Evolutionary conservation across 2,888 invertebrate species (phyloP), one percentile per base, ranked within the genome.

Genomic region (Notodonta dromedarius): DNA sequence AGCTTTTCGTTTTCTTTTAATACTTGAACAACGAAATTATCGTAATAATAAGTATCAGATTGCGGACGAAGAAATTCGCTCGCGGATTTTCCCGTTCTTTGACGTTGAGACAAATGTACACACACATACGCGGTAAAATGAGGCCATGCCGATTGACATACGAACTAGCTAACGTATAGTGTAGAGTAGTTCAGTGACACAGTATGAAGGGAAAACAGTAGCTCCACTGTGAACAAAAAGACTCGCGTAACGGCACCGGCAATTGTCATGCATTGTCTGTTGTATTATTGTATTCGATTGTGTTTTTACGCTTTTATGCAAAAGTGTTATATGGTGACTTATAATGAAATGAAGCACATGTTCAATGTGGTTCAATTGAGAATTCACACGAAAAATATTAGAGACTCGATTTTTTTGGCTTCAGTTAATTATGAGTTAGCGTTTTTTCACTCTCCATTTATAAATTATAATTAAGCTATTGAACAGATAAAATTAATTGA

Each of bases 71-170:
- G 12, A 35, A 35, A 53, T 53, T 35, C 16, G 12, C 32, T 50
- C 54, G 55, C 56, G 58, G 57, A 55, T 70, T 74, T 74, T 61
- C 62, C 68, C 60, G 54, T 67, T 67, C 53, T 60, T 66, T 65
- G 59, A 58, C 61, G 59, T 64, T 58, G 60, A 62, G 70, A 67
- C 63, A 66, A 73, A 70, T 60, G 56, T 61, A 63, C 57, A 66
- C 62, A 62, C 57, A 60, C 60, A 64, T 60, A 64, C 61, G 62
- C 65, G 62, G 66, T 59, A 65, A 71, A 80, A 77, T 61, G 74
- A 70, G 80, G 78, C 69, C 77, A 71, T 60, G 64, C 59, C 74
- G 76, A 80, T 78, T 80, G 80, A 78, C 76, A 77, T 74, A 73
- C 74, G 73, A 69, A 73, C 71, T 66, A 67, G 57, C 55, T 67